Evolutionary conservation across 1,140 invertebrate species (phyloP).

Genomic region (Diachasmimorpha longicaudata): DNA sequence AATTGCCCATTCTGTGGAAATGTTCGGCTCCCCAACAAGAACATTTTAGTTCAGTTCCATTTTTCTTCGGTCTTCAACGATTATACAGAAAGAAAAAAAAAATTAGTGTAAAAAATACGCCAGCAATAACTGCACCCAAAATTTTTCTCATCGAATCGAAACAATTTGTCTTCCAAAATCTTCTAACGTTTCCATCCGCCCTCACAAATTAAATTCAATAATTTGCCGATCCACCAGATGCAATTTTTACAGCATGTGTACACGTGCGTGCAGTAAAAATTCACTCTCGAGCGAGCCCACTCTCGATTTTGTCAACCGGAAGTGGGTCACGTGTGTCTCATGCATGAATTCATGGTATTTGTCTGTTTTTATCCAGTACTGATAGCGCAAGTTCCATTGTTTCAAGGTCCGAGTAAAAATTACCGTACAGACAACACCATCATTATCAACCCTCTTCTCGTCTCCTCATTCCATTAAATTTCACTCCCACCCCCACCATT

Average conservation of each 20-base stretch:
- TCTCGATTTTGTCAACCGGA: constrained; percentile 50
- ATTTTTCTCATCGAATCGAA: too few relatives aligned
- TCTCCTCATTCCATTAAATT: not conserved
- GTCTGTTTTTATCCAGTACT: not conserved
- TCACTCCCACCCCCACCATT: not conserved
- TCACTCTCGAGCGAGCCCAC: constrained; percentile 32
- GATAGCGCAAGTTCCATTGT: not conserved
- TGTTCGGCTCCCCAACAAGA: too few relatives aligned
- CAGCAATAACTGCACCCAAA: too few relatives aligned
- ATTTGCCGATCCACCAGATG: not conserved
- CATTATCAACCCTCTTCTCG: too few relatives aligned
- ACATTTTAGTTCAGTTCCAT: too few relatives aligned
- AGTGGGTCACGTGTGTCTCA: constrained; percentile 42
- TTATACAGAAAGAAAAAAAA: too few relatives aligned
- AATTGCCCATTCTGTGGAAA: not conserved
- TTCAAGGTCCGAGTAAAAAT: not conserved
- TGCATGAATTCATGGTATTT: not conserved
- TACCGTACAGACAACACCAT: too few relatives aligned
- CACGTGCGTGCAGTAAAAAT: not conserved
- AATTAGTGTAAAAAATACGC: too few relatives aligned
- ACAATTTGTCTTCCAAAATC: too few relatives aligned
- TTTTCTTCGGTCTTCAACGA: too few relatives aligned
- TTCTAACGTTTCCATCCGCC: too few relatives aligned
- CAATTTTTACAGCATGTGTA: not conserved
- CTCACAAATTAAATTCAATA: not conserved